Evolutionary conservation across 2,888 invertebrate genomes (phyloP).

Genomic region (Pogonocherus hispidulus): DNA sequence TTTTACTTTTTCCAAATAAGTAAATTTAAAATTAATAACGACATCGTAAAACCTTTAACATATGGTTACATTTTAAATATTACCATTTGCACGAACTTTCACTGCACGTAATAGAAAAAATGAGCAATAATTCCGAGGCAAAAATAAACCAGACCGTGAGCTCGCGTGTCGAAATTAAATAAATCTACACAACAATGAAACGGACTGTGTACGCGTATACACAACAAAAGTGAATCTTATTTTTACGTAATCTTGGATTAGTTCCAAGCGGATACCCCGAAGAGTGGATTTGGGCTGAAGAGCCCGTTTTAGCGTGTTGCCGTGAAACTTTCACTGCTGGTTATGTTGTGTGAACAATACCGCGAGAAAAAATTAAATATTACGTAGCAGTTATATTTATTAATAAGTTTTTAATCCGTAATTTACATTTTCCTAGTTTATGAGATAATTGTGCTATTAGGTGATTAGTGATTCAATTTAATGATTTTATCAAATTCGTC

Average conservation of each 20-base stretch:
- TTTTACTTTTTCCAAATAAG: no score
- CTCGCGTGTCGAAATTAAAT: slow-evolving; percentile 25
- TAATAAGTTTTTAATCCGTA: background rate
- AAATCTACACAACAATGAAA: slow-evolving; percentile 28
- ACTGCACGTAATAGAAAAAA: slow-evolving; percentile 5
- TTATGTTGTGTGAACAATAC: background rate
- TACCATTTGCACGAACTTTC: slow-evolving; percentile 8
- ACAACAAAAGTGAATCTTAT: slow-evolving; percentile 26
- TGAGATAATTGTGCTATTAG: background rate
- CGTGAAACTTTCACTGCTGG: slow-evolving; percentile 24
- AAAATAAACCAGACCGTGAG: slow-evolving; percentile 8
- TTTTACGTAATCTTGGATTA: slow-evolving; percentile 27
- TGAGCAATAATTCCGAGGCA: background rate
- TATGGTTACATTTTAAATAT: no score
- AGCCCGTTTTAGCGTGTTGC: background rate
- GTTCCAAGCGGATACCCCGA: slow-evolving; percentile 12
- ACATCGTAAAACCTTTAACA: no score
- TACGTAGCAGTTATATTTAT: slow-evolving; percentile 1
- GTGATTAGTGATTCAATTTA: no score
- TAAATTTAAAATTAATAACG: no score
- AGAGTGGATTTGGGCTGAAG: slow-evolving; percentile 13
- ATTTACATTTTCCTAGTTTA: background rate
- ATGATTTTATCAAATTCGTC: no score
- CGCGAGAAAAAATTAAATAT: background rate
- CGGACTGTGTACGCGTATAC: background rate